Percentiles rank a stretch among this genome's conserved stretches.
Evolutionary conservation across 2,888 invertebrate species (phyloP).

Genomic region (Drosophila mimetica): DNA sequence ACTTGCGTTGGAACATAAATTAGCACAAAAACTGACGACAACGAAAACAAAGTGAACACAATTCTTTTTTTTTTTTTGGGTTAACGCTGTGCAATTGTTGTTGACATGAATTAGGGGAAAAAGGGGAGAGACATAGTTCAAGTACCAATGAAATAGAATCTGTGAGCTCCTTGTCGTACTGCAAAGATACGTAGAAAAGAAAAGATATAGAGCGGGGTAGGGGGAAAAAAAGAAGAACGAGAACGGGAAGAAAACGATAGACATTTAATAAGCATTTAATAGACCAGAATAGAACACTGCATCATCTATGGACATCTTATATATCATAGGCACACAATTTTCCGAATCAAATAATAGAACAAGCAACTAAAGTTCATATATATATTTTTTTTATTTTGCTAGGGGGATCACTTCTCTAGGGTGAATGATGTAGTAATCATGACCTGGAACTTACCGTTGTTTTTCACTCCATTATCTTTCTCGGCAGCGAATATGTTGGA

Average conservation of each 20-base stretch:
- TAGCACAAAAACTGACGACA: constrained; percentile 37
- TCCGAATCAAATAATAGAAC: constrained; percentile 9
- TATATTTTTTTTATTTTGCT: constrained; percentile 2
- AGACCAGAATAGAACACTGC: constrained; percentile 10
- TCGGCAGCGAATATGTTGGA: constrained; percentile 85
- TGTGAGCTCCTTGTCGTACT: constrained; percentile 85
- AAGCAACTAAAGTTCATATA: constrained; percentile 22
- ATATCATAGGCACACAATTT: constrained; percentile 7
- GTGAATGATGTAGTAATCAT: background rate
- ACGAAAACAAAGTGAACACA: constrained; percentile 24
- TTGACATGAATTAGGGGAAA: constrained; percentile 27
- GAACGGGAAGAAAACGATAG: constrained; percentile 40
- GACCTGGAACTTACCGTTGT: constrained; percentile 79
- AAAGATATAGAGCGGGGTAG: constrained; percentile 56
- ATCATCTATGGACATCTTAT: constrained; percentile 18
- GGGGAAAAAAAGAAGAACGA: constrained; percentile 49
- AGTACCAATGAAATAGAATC: constrained; percentile 85
- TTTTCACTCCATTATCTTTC: constrained; percentile 80
- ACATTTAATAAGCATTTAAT: constrained; percentile 44
- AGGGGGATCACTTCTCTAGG: constrained; percentile 1
- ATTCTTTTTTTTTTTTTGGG: no score
- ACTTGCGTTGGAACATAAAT: constrained; percentile 26
- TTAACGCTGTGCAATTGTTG: constrained; percentile 34
- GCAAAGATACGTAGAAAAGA: constrained; percentile 80
- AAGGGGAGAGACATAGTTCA: constrained; percentile 41